A percentile compares a stretch with the other conserved stretches of the same genome.
Conservation (phyloP, 2,888 invertebrate species). For the Blera fallax region DNA sequence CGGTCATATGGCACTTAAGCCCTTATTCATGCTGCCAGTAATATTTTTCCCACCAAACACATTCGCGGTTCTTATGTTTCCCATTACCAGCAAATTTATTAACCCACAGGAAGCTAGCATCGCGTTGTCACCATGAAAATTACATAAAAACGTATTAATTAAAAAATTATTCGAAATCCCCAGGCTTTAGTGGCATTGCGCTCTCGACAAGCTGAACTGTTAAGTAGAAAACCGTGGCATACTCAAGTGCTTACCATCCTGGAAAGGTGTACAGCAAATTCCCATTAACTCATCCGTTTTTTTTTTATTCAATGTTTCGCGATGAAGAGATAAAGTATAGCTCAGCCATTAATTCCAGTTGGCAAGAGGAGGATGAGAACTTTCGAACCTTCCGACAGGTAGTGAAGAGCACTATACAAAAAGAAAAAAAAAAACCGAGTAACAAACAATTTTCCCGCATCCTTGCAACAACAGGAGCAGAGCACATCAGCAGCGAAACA, state of each 20-base stretch:
- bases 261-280: conserved; percentile 59
- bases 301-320: neutral
- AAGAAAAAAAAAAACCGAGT: neutral
- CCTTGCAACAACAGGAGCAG: neutral
- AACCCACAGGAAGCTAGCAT: neutral
- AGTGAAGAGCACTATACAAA: neutral
- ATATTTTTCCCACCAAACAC: neutral
- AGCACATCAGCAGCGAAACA: conserved; percentile 11
- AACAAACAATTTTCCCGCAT: conserved; percentile 18
- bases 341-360: conserved; percentile 46
- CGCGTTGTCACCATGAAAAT: neutral
- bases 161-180: conserved; percentile 38
- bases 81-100: neutral
- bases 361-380: conserved; percentile 3
- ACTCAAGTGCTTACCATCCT: conserved; percentile 24
- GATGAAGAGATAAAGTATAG: conserved; percentile 55
- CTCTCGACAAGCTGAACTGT: neutral
- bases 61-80: neutral
- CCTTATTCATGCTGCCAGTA: neutral
- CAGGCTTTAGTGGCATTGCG: neutral
- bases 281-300: conserved; percentile 38
- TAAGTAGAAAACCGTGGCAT: conserved; percentile 3
- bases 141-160: conserved; percentile 37
- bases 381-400: neutral
- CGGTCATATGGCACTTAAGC: neutral